Base-by-base conservation (phyloP, 1,140 invertebrate genomes). In the Philopotamus ludificatus region DNA sequence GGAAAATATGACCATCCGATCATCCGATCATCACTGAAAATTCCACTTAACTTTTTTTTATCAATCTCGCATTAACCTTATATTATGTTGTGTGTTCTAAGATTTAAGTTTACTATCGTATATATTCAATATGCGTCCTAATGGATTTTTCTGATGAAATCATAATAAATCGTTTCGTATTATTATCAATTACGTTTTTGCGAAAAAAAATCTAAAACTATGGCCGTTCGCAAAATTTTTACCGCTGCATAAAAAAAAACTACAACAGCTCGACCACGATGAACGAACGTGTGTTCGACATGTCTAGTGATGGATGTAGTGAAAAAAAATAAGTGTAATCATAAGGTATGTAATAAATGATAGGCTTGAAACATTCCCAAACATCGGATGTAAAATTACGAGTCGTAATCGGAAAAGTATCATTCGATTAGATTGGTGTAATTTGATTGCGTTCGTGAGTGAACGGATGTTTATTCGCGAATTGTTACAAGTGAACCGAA, bases 381-480 rank as follows among this genome's bases (percentile, higher is more conserved):
- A 47, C 57, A 26, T 60, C 42, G 22, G 57, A 60, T 15, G 57
- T 60, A 25, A 60, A 60, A 60, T 60, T 60, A 60, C 21, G 47
- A 60, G 57, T 60, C 57, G 57, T 60, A 59, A 59, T 59, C 42
- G 44, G 55, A 59, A 59, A 59, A 59, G 55, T 59, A 60, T 60
- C 57, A 60, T 60, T 60, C 57, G 57, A 47, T 60, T 60, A 60
- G 57, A 60, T 60, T 60, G 44, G 42, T 60, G 16, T 60, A 60
- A 60, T 60, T 60, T 60, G 57, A 60, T 60, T 60, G 42, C 42
- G 57, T 60, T 60, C 57, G 57, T 60, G 57, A 60, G 57, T 60
- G 57, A 60, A 47, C 41, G 57, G 57, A 47, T 26, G 44, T 60
- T 60, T 60, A 34, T 60, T 60, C 47, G 57, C 44, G 54, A 21